These are phyloP conservation scores for Drosophila ficusphila DNA, from an alignment of 1,140 invertebrate species.

Conservation along the genomic window DNA sequence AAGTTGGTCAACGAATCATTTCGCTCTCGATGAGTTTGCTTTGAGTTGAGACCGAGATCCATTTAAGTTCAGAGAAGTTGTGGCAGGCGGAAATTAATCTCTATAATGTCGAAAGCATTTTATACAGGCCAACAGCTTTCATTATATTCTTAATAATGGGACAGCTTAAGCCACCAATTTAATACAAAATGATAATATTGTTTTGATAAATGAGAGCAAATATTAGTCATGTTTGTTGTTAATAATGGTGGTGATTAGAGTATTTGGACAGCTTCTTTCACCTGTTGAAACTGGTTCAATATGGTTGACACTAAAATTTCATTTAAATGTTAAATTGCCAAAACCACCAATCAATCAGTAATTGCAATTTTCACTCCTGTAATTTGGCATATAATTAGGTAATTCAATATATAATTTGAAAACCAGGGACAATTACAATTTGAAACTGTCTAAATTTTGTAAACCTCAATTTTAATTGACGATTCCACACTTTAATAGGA, in stretches of 20 bases:
- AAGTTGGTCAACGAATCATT: conserved; percentile 54
- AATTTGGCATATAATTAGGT: too few relatives aligned
- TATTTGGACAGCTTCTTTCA: background rate
- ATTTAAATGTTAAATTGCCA: too few relatives aligned
- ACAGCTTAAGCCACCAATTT: conserved; percentile 8
- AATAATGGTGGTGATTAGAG: background rate
- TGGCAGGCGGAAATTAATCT: conserved; percentile 34
- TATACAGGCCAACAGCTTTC: conserved; percentile 10
- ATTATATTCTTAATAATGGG: conserved; percentile 18
- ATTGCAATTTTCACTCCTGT: too few relatives aligned
- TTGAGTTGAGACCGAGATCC: conserved; percentile 6
- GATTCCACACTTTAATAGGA: too few relatives aligned
- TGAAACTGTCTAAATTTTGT: too few relatives aligned
- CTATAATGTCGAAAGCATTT: conserved; percentile 8
- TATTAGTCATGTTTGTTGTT: conserved; percentile 19
- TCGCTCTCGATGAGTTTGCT: conserved; percentile 29
- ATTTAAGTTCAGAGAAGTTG: conserved; percentile 19
- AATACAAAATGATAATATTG: conserved; percentile 6
- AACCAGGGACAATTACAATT: too few relatives aligned
- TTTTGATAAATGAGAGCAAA: background rate
- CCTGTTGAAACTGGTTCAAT: too few relatives aligned
- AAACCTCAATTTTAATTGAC: too few relatives aligned
- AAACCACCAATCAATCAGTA: too few relatives aligned
- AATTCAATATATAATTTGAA: too few relatives aligned
- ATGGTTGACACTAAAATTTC: too few relatives aligned